phyloP scores from a whole-genome alignment of 2,113 vertebrate genomes.

The Lycocorax pyrrhopterus region DNA sequence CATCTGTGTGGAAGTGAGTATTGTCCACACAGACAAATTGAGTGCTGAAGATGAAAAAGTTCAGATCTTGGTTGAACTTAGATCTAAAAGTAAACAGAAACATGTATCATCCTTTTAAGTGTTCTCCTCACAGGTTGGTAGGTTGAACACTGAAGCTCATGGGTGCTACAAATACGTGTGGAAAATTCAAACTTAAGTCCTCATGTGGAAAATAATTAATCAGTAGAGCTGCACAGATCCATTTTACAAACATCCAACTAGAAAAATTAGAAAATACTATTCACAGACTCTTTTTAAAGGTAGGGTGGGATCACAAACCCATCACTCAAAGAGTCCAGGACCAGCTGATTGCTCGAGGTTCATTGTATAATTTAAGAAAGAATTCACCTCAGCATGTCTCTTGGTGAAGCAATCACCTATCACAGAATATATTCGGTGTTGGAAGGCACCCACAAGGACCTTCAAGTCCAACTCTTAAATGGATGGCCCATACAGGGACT shows the following conservation, averaged over 20 bases:
- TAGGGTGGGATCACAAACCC: neutral
- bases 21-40: neutral
- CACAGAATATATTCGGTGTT: neutral
- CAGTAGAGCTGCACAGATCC: neutral
- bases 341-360: neutral
- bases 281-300: neutral
- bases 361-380: neutral
- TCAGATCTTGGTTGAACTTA: neutral
- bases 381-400: neutral
- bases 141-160: neutral
- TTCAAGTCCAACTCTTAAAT: neutral
- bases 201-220: neutral
- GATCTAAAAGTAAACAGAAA: neutral
- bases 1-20: neutral
- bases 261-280: neutral
- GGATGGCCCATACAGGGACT: neutral
- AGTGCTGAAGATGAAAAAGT: neutral
- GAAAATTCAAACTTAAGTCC: neutral
- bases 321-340: neutral
- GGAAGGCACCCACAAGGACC: neutral
- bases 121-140: neutral
- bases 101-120: neutral
- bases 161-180: accelerated
- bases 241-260: neutral
- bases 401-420: neutral